These are phyloP conservation scores for Nycticryphes semicollaris DNA, from an alignment of 2,113 vertebrate species.

Conservation along the genomic window DNA sequence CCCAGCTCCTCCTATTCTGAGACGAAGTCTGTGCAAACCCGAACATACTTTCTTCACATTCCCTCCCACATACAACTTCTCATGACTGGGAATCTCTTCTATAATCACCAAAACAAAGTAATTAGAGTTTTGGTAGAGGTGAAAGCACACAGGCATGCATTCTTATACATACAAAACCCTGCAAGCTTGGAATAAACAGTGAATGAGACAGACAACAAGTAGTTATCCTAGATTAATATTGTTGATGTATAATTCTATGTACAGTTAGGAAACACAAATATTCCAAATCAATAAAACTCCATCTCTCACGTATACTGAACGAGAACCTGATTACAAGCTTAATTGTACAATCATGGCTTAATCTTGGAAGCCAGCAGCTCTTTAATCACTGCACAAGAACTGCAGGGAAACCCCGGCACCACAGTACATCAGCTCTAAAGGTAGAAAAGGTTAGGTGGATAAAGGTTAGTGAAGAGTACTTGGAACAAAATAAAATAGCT, in stretches of 20 bases:
- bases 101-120: not conserved
- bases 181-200: not conserved
- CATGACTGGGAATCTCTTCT: not conserved
- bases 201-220: not conserved
- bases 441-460: not conserved
- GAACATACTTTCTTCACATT: not conserved
- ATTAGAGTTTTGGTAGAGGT: not conserved
- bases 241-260: slow-evolving; percentile 23
- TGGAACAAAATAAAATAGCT: not conserved
- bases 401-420: not conserved
- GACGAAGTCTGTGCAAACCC: not conserved
- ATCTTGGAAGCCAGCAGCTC: slow-evolving; percentile 56
- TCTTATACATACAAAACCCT: not conserved
- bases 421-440: accelerated
- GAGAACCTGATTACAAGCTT: slow-evolving; percentile 64
- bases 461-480: not conserved
- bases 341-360: slow-evolving; percentile 67
- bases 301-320: slow-evolving; percentile 39
- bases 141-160: not conserved
- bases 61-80: not conserved
- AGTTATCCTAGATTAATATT: not conserved
- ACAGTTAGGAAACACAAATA: slow-evolving; percentile 48
- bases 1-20: not conserved
- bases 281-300: slow-evolving; percentile 34
- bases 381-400: slow-evolving; percentile 71